Conservation (phyloP, 1,140 invertebrate species). For the Dendroctonus valens region DNA sequence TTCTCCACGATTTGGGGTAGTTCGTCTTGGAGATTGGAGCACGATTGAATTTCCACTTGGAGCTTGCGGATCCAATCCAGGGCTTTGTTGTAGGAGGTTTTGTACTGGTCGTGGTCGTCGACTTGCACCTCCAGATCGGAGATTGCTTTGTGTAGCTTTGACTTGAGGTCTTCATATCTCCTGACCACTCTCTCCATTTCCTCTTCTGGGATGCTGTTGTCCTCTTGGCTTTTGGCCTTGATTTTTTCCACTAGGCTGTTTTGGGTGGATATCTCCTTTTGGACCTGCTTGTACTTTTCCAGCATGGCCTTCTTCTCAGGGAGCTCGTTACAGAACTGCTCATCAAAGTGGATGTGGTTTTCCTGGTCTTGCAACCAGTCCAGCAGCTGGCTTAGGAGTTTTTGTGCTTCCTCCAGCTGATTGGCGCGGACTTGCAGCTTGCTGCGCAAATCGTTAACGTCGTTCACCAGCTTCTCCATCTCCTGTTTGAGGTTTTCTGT, state of each 20-base stretch:
- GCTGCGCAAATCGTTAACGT: slow-evolving; percentile 75
- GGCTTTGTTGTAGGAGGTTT: slow-evolving; percentile 75
- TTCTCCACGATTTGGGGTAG: slow-evolving; percentile 73
- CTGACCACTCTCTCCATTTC: slow-evolving; percentile 69
- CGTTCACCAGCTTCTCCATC: slow-evolving; percentile 79
- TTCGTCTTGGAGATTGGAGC: slow-evolving; percentile 80
- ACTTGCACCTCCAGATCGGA: slow-evolving; percentile 74
- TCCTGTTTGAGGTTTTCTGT: slow-evolving; percentile 84
- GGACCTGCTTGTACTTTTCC: slow-evolving; percentile 77
- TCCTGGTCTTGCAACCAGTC: slow-evolving; percentile 87
- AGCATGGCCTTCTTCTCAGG: slow-evolving; percentile 85
- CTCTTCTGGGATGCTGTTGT: slow-evolving; percentile 61
- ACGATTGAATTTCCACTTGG: slow-evolving; percentile 80
- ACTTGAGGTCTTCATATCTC: slow-evolving; percentile 69
- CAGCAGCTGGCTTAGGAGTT: slow-evolving; percentile 71
- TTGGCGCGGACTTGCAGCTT: slow-evolving; percentile 68
- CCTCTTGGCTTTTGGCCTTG: slow-evolving; percentile 64
- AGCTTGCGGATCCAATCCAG: slow-evolving; percentile 85
- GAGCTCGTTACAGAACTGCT: slow-evolving; percentile 75
- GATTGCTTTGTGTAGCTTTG: slow-evolving; percentile 63
- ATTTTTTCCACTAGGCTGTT: slow-evolving; percentile 72
- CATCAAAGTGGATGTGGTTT: slow-evolving; percentile 72
- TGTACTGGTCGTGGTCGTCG: slow-evolving; percentile 83
- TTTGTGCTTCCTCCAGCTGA: slow-evolving; percentile 81
- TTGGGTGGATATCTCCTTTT: slow-evolving; percentile 75